Conservation (phyloP, 2,888 invertebrate species). For the Eulithis testata region DNA sequence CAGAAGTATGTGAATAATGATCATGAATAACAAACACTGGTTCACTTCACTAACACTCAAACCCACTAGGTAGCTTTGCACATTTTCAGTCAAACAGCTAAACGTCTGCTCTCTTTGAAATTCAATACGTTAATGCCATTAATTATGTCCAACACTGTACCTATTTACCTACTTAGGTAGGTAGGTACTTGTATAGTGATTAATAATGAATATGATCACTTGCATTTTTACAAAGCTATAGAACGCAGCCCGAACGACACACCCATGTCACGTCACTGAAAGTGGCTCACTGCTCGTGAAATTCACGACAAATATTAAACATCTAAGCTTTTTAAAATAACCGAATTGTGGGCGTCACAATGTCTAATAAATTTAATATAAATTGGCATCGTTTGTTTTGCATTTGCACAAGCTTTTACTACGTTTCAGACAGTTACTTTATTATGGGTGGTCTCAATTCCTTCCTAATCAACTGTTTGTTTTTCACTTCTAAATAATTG, state of each 20-base stretch:
- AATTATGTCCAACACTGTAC: conserved; percentile 14
- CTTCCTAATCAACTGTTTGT: background rate
- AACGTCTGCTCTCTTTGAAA: conserved; percentile 34
- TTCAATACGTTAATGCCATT: conserved; percentile 34
- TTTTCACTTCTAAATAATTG: too few species aligned
- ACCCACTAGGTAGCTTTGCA: conserved; percentile 23
- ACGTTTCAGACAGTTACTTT: conserved; percentile 15
- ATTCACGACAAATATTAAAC: conserved; percentile 26
- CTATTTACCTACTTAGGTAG: conserved; percentile 17
- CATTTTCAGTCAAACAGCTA: conserved; percentile 23
- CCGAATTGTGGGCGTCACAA: conserved; percentile 37
- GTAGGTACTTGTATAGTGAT: background rate
- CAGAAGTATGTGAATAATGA: conserved; percentile 27
- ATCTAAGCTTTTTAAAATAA: conserved; percentile 37
- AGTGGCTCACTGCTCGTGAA: conserved; percentile 29
- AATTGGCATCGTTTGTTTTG: conserved; percentile 30
- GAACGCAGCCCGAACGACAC: conserved; percentile 26
- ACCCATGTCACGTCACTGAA: conserved; percentile 40
- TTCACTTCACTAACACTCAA: conserved; percentile 24
- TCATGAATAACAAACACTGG: conserved; percentile 31
- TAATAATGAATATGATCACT: conserved; percentile 14
- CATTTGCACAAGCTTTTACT: conserved; percentile 33
- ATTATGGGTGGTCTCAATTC: conserved; percentile 8
- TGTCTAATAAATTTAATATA: conserved; percentile 37
- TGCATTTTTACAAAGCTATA: conserved; percentile 28